Conservation (phyloP, 2,888 invertebrate genomes). For the Drosophila setosimentum region DNA sequence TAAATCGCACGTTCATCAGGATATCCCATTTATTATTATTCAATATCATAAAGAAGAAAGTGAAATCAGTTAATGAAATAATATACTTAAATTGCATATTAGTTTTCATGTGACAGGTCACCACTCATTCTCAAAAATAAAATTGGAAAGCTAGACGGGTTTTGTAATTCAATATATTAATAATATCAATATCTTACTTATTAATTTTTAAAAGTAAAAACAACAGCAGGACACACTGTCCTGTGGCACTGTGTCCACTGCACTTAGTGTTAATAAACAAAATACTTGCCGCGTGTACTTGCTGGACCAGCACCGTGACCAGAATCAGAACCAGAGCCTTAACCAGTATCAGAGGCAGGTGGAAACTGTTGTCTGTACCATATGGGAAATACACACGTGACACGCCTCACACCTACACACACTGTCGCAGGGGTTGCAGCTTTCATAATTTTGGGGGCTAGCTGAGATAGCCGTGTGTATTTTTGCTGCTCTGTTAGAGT, state of each 20-base stretch:
- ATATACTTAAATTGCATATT: neutral
- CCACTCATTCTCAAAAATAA: too few species aligned
- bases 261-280: slow-evolving; percentile 79
- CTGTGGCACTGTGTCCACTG: slow-evolving; percentile 42
- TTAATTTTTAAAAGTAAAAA: neutral
- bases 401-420: neutral
- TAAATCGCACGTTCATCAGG: neutral
- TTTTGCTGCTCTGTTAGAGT: slow-evolving; percentile 63
- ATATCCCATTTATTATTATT: neutral
- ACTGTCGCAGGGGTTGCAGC: neutral
- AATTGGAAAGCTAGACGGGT: neutral
- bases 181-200: neutral
- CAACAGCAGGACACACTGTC: slow-evolving; percentile 17
- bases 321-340: neutral
- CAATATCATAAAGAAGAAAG: neutral
- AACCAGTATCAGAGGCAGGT: neutral
- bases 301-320: slow-evolving; percentile 23
- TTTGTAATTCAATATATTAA: too few species aligned
- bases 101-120: neutral
- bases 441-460: slow-evolving; percentile 6
- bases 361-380: slow-evolving; percentile 11
- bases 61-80: neutral
- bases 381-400: slow-evolving; percentile 10
- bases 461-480: slow-evolving; percentile 28
- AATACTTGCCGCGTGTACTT: slow-evolving; percentile 64